Conservation (phyloP, 2,888 invertebrate species). For the Andrena fulva region DNA sequence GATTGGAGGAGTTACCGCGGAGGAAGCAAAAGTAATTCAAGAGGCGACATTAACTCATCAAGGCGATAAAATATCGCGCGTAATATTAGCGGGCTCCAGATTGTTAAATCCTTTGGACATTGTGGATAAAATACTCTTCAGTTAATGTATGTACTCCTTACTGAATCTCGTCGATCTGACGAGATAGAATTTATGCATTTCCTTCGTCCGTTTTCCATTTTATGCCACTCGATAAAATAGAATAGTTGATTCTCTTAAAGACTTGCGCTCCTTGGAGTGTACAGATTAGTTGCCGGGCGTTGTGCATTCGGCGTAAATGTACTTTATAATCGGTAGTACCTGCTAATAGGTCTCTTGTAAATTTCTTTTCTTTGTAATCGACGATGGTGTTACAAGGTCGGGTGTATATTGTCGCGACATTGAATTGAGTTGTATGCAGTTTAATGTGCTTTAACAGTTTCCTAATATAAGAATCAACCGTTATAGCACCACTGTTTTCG, state of each 20-base stretch:
- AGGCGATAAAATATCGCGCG: conserved; percentile 30
- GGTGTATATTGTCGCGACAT: conserved; percentile 86
- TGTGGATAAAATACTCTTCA: conserved; percentile 73
- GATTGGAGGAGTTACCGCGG: conserved; percentile 89
- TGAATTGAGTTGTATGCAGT: conserved; percentile 85
- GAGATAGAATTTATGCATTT: not conserved
- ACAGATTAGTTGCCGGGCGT: conserved; percentile 55
- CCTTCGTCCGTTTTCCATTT: conserved; percentile 49
- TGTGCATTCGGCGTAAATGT: conserved; percentile 64
- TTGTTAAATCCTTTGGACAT: conserved; percentile 80
- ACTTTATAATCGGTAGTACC: conserved; percentile 83
- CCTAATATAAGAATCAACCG: conserved; percentile 86
- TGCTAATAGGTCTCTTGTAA: conserved; percentile 39
- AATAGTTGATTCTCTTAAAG: conserved; percentile 55
- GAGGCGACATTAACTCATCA: conserved; percentile 62
- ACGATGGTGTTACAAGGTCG: conserved; percentile 85
- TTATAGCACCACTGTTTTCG: conserved; percentile 41
- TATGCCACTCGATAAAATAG: conserved; percentile 56
- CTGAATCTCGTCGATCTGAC: not conserved
- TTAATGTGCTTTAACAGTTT: conserved; percentile 84
- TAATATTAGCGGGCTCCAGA: conserved; percentile 81
- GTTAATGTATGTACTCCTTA: not conserved
- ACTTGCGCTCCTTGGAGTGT: not conserved
- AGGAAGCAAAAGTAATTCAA: conserved; percentile 87
- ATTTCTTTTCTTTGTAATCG: not conserved